Percentiles rank a stretch among this genome's conserved stretches.
Conservation (phyloP, 2,797 vertebrate genomes). For the Pristis pectinata region DNA sequence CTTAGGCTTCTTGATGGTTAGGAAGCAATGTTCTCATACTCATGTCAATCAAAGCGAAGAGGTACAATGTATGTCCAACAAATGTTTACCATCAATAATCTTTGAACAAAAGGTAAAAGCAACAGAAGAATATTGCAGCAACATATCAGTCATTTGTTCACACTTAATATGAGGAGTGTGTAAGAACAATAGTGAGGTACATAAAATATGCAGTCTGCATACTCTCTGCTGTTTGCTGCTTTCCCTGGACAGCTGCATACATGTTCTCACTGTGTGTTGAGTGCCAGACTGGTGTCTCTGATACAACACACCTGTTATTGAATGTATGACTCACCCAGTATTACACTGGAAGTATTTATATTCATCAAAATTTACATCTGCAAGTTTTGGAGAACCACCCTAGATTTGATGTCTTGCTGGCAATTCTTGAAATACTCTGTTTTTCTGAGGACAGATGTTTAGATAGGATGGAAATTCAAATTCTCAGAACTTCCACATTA, state of each 20-base stretch:
- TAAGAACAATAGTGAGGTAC: conserved; percentile 50
- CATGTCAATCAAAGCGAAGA: conserved; percentile 1
- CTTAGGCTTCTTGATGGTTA: neutral
- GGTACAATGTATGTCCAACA: neutral
- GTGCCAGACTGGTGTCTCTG: conserved; percentile 58
- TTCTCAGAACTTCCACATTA: neutral
- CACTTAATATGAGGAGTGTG: conserved; percentile 49
- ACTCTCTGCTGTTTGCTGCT: conserved; percentile 45
- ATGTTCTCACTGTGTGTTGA: conserved; percentile 47
- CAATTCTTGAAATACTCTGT: conserved; percentile 16
- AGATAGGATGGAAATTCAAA: neutral
- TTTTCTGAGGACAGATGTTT: conserved; percentile 17
- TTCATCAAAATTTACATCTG: conserved; percentile 14
- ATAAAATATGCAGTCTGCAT: conserved; percentile 50
- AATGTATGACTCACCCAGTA: conserved; percentile 43
- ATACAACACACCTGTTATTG: conserved; percentile 60
- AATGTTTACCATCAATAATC: neutral
- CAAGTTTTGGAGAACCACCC: conserved; percentile 15
- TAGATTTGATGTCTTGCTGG: neutral
- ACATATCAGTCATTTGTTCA: conserved; percentile 52
- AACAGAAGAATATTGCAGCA: neutral
- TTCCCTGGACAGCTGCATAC: conserved; percentile 51
- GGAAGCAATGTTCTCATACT: too few species aligned
- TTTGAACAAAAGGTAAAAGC: neutral
- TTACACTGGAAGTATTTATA: conserved; percentile 6